Percentiles rank a stretch among this genome's conserved stretches.
phyloP scores from a whole-genome alignment of 2,888 invertebrate genomes.

The Synergus umbraculus region DNA sequence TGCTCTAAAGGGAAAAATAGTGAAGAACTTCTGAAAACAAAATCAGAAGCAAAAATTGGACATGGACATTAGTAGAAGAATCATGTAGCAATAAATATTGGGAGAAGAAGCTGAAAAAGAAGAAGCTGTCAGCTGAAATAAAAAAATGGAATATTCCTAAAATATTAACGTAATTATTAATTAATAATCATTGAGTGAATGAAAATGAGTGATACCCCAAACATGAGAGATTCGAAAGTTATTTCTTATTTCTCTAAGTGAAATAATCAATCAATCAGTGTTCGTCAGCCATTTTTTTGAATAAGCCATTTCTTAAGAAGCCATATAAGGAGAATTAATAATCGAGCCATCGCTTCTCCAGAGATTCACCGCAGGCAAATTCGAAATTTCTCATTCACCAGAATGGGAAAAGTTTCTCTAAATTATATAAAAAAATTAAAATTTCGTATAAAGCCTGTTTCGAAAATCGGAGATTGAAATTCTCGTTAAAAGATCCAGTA shows the following conservation, averaged over 20 bases:
- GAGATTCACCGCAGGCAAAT: neutral
- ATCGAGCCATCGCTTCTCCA: conserved; percentile 2
- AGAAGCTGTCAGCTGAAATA: conserved; percentile 35
- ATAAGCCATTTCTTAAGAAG: conserved; percentile 32
- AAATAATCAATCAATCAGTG: conserved; percentile 35
- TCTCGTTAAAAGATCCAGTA: conserved; percentile 66
- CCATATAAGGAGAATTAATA: neutral
- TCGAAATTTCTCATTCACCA: neutral
- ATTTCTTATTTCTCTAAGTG: conserved; percentile 28
- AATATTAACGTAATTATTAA: conserved; percentile 20
- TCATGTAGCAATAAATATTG: neutral
- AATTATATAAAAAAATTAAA: neutral
- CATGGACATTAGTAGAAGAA: neutral
- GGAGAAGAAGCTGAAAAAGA: neutral
- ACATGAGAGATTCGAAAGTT: conserved; percentile 29
- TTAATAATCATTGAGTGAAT: conserved; percentile 14
- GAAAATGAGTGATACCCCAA: conserved; percentile 7
- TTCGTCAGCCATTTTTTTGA: conserved; percentile 30
- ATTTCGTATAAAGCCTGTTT: conserved; percentile 2
- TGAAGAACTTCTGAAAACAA: neutral
- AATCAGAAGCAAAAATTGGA: neutral
- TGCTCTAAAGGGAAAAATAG: neutral
- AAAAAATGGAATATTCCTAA: conserved; percentile 22
- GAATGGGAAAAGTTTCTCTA: neutral
- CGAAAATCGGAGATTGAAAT: conserved; percentile 51